Evolutionary conservation across 2,113 vertebrate species (phyloP), one percentile per base, ranked within the genome.

Genomic region (Tragelaphus scriptus): DNA sequence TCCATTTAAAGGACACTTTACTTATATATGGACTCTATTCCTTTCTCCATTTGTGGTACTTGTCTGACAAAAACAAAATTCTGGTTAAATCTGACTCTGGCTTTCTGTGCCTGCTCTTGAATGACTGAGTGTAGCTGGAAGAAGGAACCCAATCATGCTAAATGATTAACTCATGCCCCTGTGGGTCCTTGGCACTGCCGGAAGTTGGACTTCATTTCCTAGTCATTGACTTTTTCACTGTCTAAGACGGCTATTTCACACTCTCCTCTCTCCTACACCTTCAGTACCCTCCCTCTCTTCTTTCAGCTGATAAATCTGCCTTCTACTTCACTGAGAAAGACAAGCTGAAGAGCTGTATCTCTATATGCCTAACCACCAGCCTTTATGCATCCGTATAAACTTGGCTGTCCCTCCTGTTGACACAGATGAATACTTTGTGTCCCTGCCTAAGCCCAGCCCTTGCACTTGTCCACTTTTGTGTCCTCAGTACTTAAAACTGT

Each of bases 31-130:
- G 32, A 59, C 63, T 90, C 9, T 44, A 7, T 9, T 13, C 3
- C 26, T 84, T 23, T 84, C 5, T 93, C 40, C 7, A 51, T 13
- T 8, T 51, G n/a, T 68, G 21, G 9, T 91, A 53, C 3, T 63
- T 95, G 12, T 49, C 36, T 51, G 53, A 7, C 71, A 40, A 97
- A 96, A 47, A 8, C 13, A 40, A 87, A 87, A 14, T 81, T 95
- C 25, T 92, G 53, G 15, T 84, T 84, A 58, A 71, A 11, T 81
- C 11, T 36, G 49, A 85, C 49, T 19, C 21, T 85, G 32, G 9
- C 15, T 75, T 56, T 97, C 26, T 51, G 12, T n/a, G 7, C 19
- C 10, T 26, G 21, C 56, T 5, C 26, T 36, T 23, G 23, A 92
- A 55, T 17, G 56, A 58, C 51, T 44, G 47, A 75, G 21, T 32